These are phyloP conservation scores for Entomyzon cyanotis DNA, from an alignment of 2,113 vertebrate species.

Conservation along the genomic window DNA sequence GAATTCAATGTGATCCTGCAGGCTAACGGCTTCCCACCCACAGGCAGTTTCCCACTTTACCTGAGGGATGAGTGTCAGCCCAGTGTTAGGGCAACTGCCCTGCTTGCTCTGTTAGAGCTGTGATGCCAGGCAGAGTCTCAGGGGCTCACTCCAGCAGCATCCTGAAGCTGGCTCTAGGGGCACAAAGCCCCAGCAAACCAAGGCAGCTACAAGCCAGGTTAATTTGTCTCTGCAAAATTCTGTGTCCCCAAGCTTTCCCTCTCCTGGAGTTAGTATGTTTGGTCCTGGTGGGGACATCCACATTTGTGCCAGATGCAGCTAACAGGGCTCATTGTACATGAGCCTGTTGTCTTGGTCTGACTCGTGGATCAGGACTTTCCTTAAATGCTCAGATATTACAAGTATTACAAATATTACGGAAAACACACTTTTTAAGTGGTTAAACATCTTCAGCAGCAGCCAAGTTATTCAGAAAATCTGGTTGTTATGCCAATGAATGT, in stretches of 20 bases:
- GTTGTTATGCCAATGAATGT: not conserved
- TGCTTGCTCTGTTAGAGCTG: fast-evolving
- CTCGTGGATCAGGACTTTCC: not conserved
- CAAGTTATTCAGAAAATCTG: not conserved
- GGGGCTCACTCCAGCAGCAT: not conserved
- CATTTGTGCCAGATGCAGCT: not conserved
- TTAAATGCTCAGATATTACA: not conserved
- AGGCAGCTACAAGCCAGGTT: not conserved
- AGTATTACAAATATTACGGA: not conserved
- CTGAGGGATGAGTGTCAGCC: not conserved
- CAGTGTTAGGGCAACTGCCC: not conserved
- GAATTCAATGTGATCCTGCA: not conserved
- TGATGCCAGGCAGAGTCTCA: not conserved
- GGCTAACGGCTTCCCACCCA: not conserved
- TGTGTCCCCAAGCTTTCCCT: too few relatives aligned
- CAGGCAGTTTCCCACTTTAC: not conserved
- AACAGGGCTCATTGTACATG: not conserved
- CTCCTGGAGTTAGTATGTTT: not conserved
- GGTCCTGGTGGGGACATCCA: not conserved
- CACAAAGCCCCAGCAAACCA: not conserved
- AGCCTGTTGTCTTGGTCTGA: not conserved
- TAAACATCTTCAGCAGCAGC: not conserved
- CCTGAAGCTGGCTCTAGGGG: not conserved
- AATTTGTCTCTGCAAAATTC: not conserved
- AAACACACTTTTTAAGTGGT: not conserved